Evolutionary conservation across 2,888 invertebrate genomes (phyloP).

Genomic region (Shargacucullia verbasci): DNA sequence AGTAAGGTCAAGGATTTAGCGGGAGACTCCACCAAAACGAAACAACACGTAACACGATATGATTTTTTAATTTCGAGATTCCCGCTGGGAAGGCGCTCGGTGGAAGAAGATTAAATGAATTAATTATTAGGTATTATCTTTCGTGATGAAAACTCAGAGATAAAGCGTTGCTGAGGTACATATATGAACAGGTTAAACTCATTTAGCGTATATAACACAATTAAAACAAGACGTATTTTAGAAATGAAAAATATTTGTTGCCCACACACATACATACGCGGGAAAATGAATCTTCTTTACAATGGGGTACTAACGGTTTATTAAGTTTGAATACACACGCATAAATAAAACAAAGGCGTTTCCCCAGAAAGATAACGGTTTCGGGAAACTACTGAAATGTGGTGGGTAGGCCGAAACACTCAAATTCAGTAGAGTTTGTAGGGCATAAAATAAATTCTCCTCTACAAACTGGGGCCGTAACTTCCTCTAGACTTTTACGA

Average conservation of each 20-base stretch:
- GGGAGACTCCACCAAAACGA: slow-evolving; percentile 20
- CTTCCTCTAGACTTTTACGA: slow-evolving; percentile 64
- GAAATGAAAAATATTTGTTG: neutral
- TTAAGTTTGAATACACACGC: slow-evolving; percentile 6
- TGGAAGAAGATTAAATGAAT: slow-evolving; percentile 47
- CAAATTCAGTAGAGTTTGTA: slow-evolving; percentile 44
- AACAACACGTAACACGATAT: slow-evolving; percentile 47
- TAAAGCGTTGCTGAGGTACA: slow-evolving; percentile 11
- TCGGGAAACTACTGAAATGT: slow-evolving; percentile 27
- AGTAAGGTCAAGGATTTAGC: slow-evolving; percentile 37
- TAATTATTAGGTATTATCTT: slow-evolving; percentile 52
- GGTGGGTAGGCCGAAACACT: slow-evolving; percentile 42
- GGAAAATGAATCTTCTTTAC: no score
- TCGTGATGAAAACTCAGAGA: slow-evolving; percentile 33
- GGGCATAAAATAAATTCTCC: slow-evolving; percentile 59
- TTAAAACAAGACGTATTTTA: slow-evolving; percentile 12
- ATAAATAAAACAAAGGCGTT: slow-evolving; percentile 19
- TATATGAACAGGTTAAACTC: slow-evolving; percentile 24
- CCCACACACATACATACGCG: no score
- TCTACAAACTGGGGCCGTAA: slow-evolving; percentile 61
- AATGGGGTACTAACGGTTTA: neutral
- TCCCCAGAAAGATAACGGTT: slow-evolving; percentile 20
- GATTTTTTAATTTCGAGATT: slow-evolving; percentile 51
- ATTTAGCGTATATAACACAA: slow-evolving; percentile 27
- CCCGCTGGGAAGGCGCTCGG: slow-evolving; percentile 31